Base-by-base conservation (phyloP, 2,888 invertebrate species). In the Chirona hameri region DNA sequence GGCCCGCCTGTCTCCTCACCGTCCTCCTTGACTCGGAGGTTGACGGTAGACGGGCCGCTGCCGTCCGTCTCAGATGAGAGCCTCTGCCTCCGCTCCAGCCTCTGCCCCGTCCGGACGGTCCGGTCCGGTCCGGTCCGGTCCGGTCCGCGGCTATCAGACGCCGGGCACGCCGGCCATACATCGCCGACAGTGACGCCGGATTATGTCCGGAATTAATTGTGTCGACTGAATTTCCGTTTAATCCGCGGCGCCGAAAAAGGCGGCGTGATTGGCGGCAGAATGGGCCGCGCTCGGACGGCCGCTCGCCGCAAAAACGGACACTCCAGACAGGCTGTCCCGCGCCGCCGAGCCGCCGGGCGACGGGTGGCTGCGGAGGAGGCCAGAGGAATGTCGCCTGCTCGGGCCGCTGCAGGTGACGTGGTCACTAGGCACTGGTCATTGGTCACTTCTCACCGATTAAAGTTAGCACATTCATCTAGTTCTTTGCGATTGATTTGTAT, bases 171-270 rank as follows among this genome's bases (percentile, higher is more conserved):
- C 31, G 31, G 29, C 31, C 72, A 72, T 72, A 31, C 29, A 72
- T 72, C 72, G 18, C 72, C 31, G 31, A 3, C 72, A 5, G 18
- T 27, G 72, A 31, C 72, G 72, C 31, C 72, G 72, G 72, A 72
- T 72, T 72, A 72, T 72, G 18, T 72, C 72, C 76, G 24, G 76
- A 39, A 76, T 76, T 76, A 76, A 76, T 46, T 12, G 76, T 46
- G 39, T 76, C 76, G 46, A 46, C 76, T 46, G 39, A n/a, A 12
- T 46, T 46, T 46, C 46, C 46, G 76, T 24, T 46, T 76, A 76
- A 76, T 76, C 39, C 46, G 24, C 18, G 39, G 14, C 5, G 9
- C 39, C 9, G 39, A 76, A 76, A 76, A 76, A 76, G 46, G 24
- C 24, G 39, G 24, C 24, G 29, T 76, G 76, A 76, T 27, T 76